These are phyloP conservation scores for Belonocnema kinseyi DNA, from an alignment of 1,140 invertebrate species.

Conservation along the genomic window DNA sequence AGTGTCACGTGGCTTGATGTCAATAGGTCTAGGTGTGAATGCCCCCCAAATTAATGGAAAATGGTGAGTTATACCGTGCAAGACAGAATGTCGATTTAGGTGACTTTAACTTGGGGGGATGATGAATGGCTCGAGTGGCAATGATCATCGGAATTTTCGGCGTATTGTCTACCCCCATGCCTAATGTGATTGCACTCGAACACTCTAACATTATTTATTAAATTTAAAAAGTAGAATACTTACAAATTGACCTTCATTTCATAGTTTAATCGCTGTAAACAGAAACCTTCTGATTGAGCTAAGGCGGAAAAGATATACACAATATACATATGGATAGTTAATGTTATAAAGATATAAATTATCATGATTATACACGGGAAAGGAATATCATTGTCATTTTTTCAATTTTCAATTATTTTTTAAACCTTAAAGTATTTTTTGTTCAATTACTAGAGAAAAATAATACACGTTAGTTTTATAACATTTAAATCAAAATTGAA, in stretches of 20 bases:
- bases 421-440: too few relatives aligned
- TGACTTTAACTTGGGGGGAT: neutral
- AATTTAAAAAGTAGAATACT: neutral
- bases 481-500: too few relatives aligned
- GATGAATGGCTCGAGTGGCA: conserved; percentile 7
- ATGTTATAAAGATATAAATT: too few relatives aligned
- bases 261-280: neutral
- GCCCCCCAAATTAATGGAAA: conserved; percentile 27
- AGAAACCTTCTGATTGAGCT: too few relatives aligned
- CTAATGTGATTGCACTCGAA: neutral
- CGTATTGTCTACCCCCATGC: conserved; percentile 1
- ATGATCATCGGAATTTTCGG: conserved; percentile 21
- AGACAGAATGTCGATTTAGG: conserved; percentile 25
- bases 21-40: conserved; percentile 29
- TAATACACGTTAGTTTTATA: too few relatives aligned
- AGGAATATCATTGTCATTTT: too few relatives aligned
- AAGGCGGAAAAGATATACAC: too few relatives aligned
- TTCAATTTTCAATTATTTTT: too few relatives aligned
- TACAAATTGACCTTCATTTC: neutral
- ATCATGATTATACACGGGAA: too few relatives aligned
- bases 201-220: neutral
- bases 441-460: too few relatives aligned
- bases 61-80: conserved; percentile 9
- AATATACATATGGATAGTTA: too few relatives aligned
- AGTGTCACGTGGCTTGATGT: conserved; percentile 16